Conservation (phyloP, 64 coral and sea anemone genomes). For the Pocillopora damicornis region DNA sequence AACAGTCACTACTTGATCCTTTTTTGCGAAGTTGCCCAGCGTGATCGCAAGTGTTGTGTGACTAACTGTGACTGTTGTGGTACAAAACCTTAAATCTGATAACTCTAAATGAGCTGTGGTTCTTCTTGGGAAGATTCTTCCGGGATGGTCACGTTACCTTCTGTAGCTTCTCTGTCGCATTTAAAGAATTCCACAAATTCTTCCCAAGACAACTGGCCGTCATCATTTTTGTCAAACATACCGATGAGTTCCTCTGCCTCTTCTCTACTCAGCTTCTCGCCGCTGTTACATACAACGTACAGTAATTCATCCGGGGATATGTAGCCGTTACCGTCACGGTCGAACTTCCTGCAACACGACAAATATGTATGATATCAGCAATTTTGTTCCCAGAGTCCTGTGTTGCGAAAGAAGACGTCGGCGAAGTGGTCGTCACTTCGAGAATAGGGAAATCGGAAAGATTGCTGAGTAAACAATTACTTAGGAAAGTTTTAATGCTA, state of each 20-base stretch:
- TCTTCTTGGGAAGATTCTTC: neutral
- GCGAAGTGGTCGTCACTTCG: neutral
- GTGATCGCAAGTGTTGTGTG: neutral
- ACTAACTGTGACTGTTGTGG: neutral
- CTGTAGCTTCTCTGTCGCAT: constrained; percentile 23
- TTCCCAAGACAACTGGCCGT: constrained; percentile 82
- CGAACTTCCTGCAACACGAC: constrained; percentile 68
- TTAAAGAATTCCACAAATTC: constrained; percentile 84
- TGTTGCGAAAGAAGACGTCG: neutral
- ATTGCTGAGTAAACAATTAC: too few species aligned
- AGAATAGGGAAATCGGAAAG: too few species aligned
- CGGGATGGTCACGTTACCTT: constrained; percentile 2
- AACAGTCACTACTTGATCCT: too few species aligned
- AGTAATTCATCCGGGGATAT: constrained; percentile 81
- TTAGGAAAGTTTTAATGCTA: too few species aligned
- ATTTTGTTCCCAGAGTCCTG: neutral
- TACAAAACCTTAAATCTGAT: neutral
- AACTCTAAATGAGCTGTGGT: neutral
- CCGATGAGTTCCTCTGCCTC: constrained; percentile 79
- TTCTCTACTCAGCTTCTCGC: constrained; percentile 61
- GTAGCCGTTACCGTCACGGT: constrained; percentile 84
- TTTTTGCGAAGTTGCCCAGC: neutral
- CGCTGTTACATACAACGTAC: constrained; percentile 91
- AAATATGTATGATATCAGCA: neutral
- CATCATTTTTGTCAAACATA: constrained; percentile 90